Base-by-base conservation (phyloP, 2,888 invertebrate genomes). In the Dendrolimus houi region DNA sequence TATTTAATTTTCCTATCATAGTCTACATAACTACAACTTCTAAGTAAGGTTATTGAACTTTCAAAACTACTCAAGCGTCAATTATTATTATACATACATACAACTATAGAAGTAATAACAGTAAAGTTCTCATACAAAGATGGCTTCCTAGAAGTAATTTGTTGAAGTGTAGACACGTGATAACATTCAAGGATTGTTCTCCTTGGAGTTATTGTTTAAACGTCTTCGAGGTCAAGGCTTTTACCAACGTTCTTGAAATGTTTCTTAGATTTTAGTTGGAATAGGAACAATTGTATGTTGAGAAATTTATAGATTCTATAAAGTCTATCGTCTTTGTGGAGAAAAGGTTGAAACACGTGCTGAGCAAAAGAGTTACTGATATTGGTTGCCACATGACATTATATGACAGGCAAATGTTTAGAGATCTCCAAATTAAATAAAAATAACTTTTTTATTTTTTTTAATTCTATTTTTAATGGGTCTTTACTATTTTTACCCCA, bases 11-110 rank as follows among this genome's bases (percentile, higher is more conserved):
- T 12, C 12, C 47, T 9, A 47, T 47, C 47, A 10, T 47, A 12
- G 47, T 47, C 9, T 29, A 29, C 29, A 3, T 29, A 29, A 29
- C 29, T 29, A 29, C 29, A 29, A 29, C 3, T 47, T 47, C 12
- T 9, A 10, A 47, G 47, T 10, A 47, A 47, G 47, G 47, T 47
- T 8, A 47, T 47, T 12, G 47, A 47, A 9, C 47, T 12, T 47
- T 8, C 47, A 6, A 47, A 47, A 47, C 47, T 47, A 47, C 9
- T 47, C 12, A 12, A 47, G 47, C 10, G 47, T 67, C 70, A 64
- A 62, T 47, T 47, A 47, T 47, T 3, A 7, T 47, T 1, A 14
- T 14, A 14, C 14, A 14, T 14, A 47, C 12, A 29, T 29, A 47
- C 9, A 47, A 47, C 47, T 47, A 47, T 12, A 47, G 47, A 47